A percentile compares a stretch with the other conserved stretches of the same genome.
These are phyloP conservation scores for Xestia xanthographa DNA, from an alignment of 2,888 invertebrate genomes.

Conservation along the genomic window DNA sequence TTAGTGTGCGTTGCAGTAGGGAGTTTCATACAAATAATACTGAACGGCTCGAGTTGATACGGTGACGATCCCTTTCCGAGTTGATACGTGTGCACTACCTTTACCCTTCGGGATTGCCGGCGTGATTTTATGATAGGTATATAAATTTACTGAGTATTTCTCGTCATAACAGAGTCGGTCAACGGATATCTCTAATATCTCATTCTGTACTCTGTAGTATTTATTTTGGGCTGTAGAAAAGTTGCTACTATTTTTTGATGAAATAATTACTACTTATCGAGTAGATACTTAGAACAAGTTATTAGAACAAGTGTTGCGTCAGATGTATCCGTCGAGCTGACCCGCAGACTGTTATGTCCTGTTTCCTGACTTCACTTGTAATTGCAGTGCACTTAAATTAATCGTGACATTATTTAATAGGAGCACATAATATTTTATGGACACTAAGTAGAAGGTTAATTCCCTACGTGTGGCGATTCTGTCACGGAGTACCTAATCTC, in stretches of 20 bases:
- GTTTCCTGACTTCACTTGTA: conserved; percentile 35
- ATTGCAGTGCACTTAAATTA: conserved; percentile 28
- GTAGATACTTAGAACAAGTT: neutral
- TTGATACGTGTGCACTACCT: no score
- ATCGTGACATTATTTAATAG: neutral
- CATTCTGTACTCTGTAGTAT: neutral
- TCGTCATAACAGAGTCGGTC: neutral
- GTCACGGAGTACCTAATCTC: neutral
- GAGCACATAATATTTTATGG: neutral
- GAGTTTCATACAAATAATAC: no score
- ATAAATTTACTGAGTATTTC: neutral
- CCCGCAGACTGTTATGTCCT: conserved; percentile 40
- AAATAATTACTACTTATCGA: neutral
- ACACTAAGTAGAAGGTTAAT: neutral
- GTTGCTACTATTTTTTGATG: neutral
- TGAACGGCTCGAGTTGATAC: no score
- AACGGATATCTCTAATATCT: neutral
- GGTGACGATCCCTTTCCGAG: no score
- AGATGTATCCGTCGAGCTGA: conserved; percentile 38
- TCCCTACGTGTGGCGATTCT: neutral
- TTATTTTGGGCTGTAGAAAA: neutral
- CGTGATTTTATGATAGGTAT: neutral
- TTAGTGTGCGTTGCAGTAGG: no score
- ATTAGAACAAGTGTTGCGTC: conserved; percentile 39
- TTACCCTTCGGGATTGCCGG: no score